Conservation (phyloP, 2,888 invertebrate genomes). For the Cynaeus angustus region DNA sequence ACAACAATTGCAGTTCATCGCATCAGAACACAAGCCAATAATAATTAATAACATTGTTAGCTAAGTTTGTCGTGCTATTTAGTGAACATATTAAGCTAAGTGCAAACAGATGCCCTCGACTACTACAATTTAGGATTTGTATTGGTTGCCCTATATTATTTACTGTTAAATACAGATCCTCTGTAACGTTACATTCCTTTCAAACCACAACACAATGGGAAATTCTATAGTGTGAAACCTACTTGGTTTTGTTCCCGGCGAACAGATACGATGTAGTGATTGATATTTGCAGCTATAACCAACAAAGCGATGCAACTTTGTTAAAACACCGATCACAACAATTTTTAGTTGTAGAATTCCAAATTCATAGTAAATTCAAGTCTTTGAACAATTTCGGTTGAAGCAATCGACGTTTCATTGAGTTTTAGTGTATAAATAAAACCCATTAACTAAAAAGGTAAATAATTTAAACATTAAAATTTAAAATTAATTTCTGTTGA, state of each 20-base stretch:
- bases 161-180: constrained; percentile 44
- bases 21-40: constrained; percentile 5
- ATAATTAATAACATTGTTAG: constrained; percentile 24
- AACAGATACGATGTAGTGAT: constrained; percentile 23
- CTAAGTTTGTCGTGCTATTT: constrained; percentile 31
- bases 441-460: no score
- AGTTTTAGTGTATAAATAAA: no score
- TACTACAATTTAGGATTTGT: constrained; percentile 37
- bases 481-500: no score
- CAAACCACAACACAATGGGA: constrained; percentile 39
- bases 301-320: background rate
- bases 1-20: background rate
- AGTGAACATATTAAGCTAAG: constrained; percentile 38
- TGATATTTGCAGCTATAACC: constrained; percentile 9
- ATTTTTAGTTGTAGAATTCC: background rate
- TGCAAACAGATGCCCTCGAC: constrained; percentile 41
- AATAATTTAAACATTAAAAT: no score
- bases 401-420: no score
- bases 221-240: constrained; percentile 39
- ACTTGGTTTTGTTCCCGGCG: constrained; percentile 22
- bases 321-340: no score
- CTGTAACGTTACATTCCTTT: constrained; percentile 39
- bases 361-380: no score
- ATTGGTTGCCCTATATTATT: constrained; percentile 39
- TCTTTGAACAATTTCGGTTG: no score